These are phyloP conservation scores for Bombus pyrosoma DNA, from an alignment of 1,140 invertebrate species.

Conservation along the genomic window DNA sequence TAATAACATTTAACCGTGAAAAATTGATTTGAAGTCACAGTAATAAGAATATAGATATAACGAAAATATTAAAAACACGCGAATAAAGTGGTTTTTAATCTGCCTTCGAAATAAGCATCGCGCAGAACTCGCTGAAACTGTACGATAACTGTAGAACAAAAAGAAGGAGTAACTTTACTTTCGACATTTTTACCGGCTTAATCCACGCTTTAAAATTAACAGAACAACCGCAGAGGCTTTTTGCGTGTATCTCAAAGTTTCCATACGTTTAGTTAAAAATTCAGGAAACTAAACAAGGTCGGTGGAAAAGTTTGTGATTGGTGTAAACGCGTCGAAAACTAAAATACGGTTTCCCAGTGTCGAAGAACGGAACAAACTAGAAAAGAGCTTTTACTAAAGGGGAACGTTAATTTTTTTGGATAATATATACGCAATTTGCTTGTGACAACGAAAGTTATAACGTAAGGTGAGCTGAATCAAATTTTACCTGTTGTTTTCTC, in stretches of 20 bases:
- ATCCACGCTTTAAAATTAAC: slow-evolving; percentile 23
- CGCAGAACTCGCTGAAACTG: background rate
- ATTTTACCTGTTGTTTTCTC: background rate
- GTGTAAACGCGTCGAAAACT: background rate
- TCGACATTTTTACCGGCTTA: slow-evolving; percentile 10
- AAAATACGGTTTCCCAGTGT: background rate
- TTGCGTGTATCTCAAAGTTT: background rate
- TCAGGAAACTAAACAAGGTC: background rate
- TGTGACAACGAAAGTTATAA: background rate
- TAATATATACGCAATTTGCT: no score
- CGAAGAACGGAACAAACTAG: background rate
- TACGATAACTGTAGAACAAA: background rate
- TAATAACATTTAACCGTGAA: no score
- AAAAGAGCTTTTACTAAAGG: background rate
- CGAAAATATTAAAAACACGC: background rate
- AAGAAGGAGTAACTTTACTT: background rate
- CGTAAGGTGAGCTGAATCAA: background rate
- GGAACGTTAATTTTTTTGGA: background rate
- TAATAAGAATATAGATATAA: no score
- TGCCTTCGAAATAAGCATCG: background rate
- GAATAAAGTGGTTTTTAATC: background rate
- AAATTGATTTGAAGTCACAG: no score
- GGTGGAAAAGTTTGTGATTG: background rate
- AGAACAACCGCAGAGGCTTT: background rate
- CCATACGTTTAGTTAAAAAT: slow-evolving; percentile 16